Evolutionary conservation across 2,888 invertebrate species (phyloP), one percentile per base, ranked within the genome.

Genomic region (Halictus quadricinctus): DNA sequence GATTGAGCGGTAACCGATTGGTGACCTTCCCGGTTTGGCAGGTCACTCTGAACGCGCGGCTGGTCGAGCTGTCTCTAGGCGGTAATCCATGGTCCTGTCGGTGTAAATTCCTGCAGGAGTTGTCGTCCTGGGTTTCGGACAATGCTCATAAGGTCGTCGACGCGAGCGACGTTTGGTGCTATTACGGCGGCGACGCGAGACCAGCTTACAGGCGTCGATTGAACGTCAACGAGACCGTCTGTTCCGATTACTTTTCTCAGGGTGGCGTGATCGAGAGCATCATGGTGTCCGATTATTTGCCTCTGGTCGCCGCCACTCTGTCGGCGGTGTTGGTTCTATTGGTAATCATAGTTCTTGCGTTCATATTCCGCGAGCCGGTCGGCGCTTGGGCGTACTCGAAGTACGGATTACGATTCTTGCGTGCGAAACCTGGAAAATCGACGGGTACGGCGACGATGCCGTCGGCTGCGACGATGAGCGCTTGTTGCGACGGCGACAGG

Each of bases 11-110:
- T 84, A 98, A 98, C 95, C 96, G 97, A 85, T 95, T 98, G 90
- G 96, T 97, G 13, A 96, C 96, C 80, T 97, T 98, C 94, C 97
- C 97, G 72, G 96, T 98, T 81, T 97, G 97, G 97, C 97, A 96
- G 92, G 95, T 96, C 25, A 94, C 95, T 18, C 91, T 95, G 48
- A 97, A 97, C 93, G 95, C 96, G 29, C 96, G 96, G 89, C 95
- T 98, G 88, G 96, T 96, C 91, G 97, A 97, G 84, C 95, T 98
- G 89, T 97, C 97, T 15, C 96, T 98, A 81, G 97, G 97, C 21
- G 96, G 97, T 91, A 98, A 98, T 95, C 96, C 97, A 86, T 98
- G 98, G 98, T 97, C 97, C 69, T 98, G 98, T 93, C 97, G 98
- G 91, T 98, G 98, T 95, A 97, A 97, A 94, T 98, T 98, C 95